phyloP scores from a whole-genome alignment of 2,888 invertebrate genomes.

The Luperina testacea region DNA sequence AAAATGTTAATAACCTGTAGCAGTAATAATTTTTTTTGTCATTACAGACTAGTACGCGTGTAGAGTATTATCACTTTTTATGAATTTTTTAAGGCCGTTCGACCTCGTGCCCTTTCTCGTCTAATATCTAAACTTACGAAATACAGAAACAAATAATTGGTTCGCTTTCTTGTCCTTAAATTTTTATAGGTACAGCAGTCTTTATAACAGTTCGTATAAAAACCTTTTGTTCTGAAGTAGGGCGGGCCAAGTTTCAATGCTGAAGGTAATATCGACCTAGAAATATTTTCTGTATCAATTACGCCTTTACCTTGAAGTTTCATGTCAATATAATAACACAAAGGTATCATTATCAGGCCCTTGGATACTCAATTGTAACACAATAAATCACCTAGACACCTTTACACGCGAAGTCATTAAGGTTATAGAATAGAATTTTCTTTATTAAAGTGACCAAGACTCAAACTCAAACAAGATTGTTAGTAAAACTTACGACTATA shows the following conservation, averaged over 20 bases:
- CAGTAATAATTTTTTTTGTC: conserved; percentile 49
- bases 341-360: conserved; percentile 60
- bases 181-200: conserved; percentile 30
- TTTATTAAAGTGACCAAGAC: too few species aligned
- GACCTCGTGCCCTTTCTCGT: conserved; percentile 61
- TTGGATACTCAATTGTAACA: conserved; percentile 51
- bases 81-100: conserved; percentile 23
- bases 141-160: conserved; percentile 40
- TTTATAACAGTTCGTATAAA: conserved; percentile 49
- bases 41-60: conserved; percentile 22
- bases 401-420: conserved; percentile 35
- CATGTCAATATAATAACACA: conserved; percentile 64
- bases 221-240: conserved; percentile 68
- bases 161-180: conserved; percentile 49
- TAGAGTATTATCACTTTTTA: conserved; percentile 31
- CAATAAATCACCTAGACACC: conserved; percentile 33
- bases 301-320: conserved; percentile 63
- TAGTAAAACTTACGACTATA: too few species aligned
- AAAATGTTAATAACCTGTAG: conserved; percentile 57
- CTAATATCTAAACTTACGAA: conserved; percentile 44
- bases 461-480: too few species aligned
- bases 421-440: background rate
- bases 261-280: conserved; percentile 62
- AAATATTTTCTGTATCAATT: conserved; percentile 64
- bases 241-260: conserved; percentile 69